Evolutionary conservation across 1,140 invertebrate genomes (phyloP).

Genomic region (Bactericera cockerelli): DNA sequence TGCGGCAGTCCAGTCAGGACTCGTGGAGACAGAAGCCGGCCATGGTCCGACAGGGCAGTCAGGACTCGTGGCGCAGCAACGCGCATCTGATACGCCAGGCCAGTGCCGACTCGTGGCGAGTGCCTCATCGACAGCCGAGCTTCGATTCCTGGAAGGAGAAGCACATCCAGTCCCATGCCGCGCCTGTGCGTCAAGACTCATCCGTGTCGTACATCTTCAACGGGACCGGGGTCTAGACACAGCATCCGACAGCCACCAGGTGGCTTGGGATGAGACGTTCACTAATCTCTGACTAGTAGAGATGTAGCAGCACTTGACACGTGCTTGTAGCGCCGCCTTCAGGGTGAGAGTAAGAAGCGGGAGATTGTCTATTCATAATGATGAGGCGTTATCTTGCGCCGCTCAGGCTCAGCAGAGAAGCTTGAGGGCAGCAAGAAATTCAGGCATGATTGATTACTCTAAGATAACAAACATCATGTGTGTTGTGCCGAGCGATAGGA

Average conservation of each 20-base stretch:
- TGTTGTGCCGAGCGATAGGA: no score
- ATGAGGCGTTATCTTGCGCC: no score
- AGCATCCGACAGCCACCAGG: neutral
- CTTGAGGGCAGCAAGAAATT: no score
- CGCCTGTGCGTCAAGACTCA: slow-evolving; percentile 1
- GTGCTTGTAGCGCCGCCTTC: slow-evolving; percentile 2
- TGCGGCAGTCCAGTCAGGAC: neutral
- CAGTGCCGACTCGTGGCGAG: slow-evolving; percentile 2
- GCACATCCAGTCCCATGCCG: neutral
- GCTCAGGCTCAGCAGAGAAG: no score
- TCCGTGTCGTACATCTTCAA: slow-evolving; percentile 5
- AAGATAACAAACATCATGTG: no score
- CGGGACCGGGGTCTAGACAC: neutral
- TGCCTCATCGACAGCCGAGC: neutral
- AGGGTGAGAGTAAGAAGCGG: neutral
- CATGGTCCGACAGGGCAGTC: neutral
- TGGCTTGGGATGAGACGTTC: neutral
- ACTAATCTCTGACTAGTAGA: neutral
- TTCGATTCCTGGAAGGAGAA: slow-evolving; percentile 5
- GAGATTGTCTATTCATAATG: neutral
- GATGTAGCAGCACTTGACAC: slow-evolving; percentile 2
- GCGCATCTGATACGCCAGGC: neutral
- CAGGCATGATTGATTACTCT: no score
- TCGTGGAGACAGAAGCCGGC: neutral
- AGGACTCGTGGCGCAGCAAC: neutral